phyloP scores from a whole-genome alignment of 2,888 invertebrate genomes.

The Quadriops clusia region DNA sequence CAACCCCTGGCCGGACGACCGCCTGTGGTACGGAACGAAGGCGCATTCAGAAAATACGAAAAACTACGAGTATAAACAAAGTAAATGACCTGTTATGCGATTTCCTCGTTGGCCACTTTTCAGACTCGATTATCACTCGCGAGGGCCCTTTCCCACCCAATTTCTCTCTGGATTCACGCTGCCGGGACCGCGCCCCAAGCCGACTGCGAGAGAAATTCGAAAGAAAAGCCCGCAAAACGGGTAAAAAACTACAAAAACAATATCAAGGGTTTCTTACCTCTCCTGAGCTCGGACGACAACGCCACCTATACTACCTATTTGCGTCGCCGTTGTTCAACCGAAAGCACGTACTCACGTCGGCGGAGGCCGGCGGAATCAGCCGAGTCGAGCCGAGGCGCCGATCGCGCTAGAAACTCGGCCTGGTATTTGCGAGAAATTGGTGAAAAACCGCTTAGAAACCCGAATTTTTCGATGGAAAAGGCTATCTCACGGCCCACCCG shows the following conservation, averaged over 20 bases:
- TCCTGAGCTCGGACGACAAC: constrained; percentile 34
- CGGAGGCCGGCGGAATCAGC: constrained; percentile 27
- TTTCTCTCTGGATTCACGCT: constrained; percentile 19
- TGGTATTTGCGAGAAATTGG: too few relatives aligned
- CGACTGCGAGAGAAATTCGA: constrained; percentile 21
- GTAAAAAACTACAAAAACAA: constrained; percentile 31
- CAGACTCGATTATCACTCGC: constrained; percentile 24
- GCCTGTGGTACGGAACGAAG: constrained; percentile 4
- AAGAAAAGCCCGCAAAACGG: constrained; percentile 18
- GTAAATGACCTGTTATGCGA: constrained; percentile 39
- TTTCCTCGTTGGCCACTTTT: constrained; percentile 29
- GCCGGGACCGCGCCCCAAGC: constrained; percentile 13
- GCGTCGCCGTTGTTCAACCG: constrained; percentile 35
- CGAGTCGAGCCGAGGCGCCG: constrained; percentile 29
- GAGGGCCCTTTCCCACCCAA: constrained; percentile 16
- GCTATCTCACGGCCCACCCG: too few relatives aligned
- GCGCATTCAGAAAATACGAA: constrained; percentile 13
- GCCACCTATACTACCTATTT: constrained; percentile 38
- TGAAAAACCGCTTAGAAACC: too few relatives aligned
- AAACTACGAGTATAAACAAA: constrained; percentile 30
- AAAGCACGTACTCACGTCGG: constrained; percentile 37
- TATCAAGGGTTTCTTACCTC: constrained; percentile 37
- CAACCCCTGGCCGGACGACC: constrained; percentile 2
- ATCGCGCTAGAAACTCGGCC: too few relatives aligned
- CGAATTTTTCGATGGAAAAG: too few relatives aligned